phyloP scores from a whole-genome alignment of 1,140 invertebrate species.

The Procambarus clarkii region DNA sequence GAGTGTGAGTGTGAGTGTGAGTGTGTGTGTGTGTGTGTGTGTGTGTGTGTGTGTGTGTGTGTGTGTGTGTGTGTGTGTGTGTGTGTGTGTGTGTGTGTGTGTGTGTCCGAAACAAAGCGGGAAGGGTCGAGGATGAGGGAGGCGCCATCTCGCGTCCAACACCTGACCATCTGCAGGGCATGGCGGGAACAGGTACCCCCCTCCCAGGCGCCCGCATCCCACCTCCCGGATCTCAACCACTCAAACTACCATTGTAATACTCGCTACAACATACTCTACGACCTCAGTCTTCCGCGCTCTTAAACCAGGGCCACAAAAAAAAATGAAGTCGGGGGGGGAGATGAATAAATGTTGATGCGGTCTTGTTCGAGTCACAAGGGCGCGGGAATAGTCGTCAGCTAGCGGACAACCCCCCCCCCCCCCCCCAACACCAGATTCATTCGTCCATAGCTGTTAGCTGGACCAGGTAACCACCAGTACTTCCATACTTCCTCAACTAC shows the following conservation, averaged over 20 bases:
- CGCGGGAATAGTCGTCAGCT: neutral
- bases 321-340: too few relatives aligned
- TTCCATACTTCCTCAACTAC: neutral
- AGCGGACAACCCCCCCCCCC: neutral
- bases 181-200: slow-evolving; percentile 45
- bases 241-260: slow-evolving; percentile 38
- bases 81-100: too few relatives aligned
- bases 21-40: too few relatives aligned
- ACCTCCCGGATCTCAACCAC: slow-evolving; percentile 43
- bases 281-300: neutral
- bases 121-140: slow-evolving; percentile 22
- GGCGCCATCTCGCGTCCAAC: slow-evolving; percentile 29
- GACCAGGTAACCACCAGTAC: neutral
- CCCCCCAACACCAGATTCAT: neutral
- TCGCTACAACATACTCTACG: slow-evolving; percentile 3
- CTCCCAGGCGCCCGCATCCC: slow-evolving; percentile 18
- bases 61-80: too few relatives aligned
- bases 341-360: neutral
- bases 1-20: too few relatives aligned
- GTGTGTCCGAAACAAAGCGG: slow-evolving; percentile 38
- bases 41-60: too few relatives aligned
- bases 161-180: slow-evolving; percentile 56
- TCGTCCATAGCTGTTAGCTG: slow-evolving; percentile 23
- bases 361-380: neutral
- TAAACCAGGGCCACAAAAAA: too few relatives aligned